phyloP scores from a whole-genome alignment of 2,888 invertebrate species.

The Drosophila helvetica region DNA sequence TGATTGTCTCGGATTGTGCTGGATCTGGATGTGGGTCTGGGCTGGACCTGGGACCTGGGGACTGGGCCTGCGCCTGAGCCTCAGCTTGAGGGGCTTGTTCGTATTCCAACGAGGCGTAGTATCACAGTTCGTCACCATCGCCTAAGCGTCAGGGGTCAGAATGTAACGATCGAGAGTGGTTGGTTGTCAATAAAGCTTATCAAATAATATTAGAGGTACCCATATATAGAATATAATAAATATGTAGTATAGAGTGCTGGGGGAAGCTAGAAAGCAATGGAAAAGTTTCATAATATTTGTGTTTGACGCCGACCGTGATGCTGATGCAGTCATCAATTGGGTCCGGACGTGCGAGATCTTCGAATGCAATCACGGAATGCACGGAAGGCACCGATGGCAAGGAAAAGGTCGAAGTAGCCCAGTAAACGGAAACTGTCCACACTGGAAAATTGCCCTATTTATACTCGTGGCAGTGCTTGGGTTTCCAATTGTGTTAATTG shows the following conservation, averaged over 20 bases:
- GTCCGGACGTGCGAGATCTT: background rate
- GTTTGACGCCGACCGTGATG: constrained; percentile 7
- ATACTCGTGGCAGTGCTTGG: background rate
- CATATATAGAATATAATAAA: constrained; percentile 7
- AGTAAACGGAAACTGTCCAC: constrained; percentile 7
- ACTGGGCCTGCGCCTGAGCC: background rate
- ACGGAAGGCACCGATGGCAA: background rate
- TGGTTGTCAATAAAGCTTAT: constrained; percentile 74
- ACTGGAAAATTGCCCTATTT: constrained; percentile 3
- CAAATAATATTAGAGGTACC: constrained; percentile 48
- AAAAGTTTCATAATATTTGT: constrained; percentile 60
- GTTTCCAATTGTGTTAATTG: background rate
- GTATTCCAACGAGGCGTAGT: constrained; percentile 31
- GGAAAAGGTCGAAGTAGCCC: constrained; percentile 11
- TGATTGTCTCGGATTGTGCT: background rate
- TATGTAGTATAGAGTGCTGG: constrained; percentile 24
- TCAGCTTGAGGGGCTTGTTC: constrained; percentile 23
- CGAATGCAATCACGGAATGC: constrained; percentile 8
- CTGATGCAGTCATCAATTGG: constrained; percentile 30
- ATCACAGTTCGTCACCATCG: constrained; percentile 35
- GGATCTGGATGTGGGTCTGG: background rate
- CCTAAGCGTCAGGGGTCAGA: constrained; percentile 26
- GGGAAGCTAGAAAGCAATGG: constrained; percentile 46
- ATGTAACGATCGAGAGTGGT: constrained; percentile 49
- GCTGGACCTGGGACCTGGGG: background rate